These are phyloP conservation scores for Herpailurus yagouaroundi DNA, from an alignment of 2,113 vertebrate genomes.

Conservation along the genomic window DNA sequence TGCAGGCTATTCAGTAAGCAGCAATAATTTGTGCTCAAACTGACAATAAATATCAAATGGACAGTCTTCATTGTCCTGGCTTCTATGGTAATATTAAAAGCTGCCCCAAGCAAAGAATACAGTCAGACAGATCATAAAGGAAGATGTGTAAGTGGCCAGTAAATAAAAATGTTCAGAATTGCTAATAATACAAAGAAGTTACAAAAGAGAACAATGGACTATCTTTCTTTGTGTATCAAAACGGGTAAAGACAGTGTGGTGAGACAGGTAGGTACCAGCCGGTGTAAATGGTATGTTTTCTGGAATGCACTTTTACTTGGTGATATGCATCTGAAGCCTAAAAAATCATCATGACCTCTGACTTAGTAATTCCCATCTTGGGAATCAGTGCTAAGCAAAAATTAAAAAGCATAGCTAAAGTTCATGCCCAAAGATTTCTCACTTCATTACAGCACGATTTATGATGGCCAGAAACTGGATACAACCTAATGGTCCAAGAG, in stretches of 20 bases:
- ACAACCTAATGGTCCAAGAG: neutral
- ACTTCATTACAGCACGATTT: neutral
- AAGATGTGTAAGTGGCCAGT: neutral
- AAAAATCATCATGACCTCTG: neutral
- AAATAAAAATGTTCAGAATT: conserved; percentile 42
- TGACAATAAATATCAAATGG: conserved; percentile 70
- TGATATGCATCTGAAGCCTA: neutral
- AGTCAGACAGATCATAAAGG: conserved; percentile 54
- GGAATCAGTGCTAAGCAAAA: neutral
- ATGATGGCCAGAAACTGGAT: neutral
- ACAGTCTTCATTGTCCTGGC: conserved; percentile 24
- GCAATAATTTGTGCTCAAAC: conserved; percentile 68
- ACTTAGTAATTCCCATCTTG: neutral
- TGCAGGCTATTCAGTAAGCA: conserved; percentile 56
- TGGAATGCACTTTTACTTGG: neutral
- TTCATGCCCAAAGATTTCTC: neutral
- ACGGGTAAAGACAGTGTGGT: neutral
- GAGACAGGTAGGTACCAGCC: neutral
- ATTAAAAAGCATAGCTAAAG: neutral
- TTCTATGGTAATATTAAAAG: conserved; percentile 56
- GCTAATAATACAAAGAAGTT: conserved; percentile 45
- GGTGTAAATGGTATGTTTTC: neutral
- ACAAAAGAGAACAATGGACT: conserved; percentile 17
- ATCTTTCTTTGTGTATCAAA: neutral
- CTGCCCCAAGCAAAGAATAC: conserved; percentile 57